Evolutionary conservation across 2,797 vertebrate genomes (phyloP), one percentile per base, ranked within the genome.

Genomic region (Sebastes oblongus): DNA sequence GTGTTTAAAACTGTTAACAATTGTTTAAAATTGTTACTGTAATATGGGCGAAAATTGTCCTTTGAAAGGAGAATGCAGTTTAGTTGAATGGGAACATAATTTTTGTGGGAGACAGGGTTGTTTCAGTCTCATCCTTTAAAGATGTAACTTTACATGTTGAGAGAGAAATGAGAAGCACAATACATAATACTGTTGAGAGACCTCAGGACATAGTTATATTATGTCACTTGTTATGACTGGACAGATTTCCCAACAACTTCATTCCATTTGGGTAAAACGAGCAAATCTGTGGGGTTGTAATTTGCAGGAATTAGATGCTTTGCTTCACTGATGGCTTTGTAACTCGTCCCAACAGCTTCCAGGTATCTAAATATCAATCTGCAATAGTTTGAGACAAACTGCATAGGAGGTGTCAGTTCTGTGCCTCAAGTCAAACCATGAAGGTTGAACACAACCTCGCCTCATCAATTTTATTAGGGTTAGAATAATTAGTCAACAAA

Each of bases 401-500:
- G 1, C 52, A 32, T 36, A 80, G 2, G 4, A 72, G 56, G 16
- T 32, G 27, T 74, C 8, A n/a, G 6, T 3, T 71, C 46, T 36
- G 25, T 55, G 30, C 52, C 20, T 54, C 18, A 27, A 62, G 29
- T 77, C 2, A 73, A 61, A 34, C n/a, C 42, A 30, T n/a, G 4
- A 4, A 58, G 20, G 27, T 73, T 2, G 3, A n/a, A 5, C 9
- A 29, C 27, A 64, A 29, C 6, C 22, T 70, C 0, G 1, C 10
- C 11, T 36, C 55, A 58, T 66, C n/a, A 30, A 22, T 22, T 42
- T 34, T 20, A 22, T 61, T 30, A 34, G 3, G 12, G 56, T 8
- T 58, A 24, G 9, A 25, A 82, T 66, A 80, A 70, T 69, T 25
- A 50, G 20, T n/a, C 66, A 12, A 58, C n/a, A 81, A 56, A 75